phyloP scores from a whole-genome alignment of 2,113 vertebrate genomes.

The Rhizomys pruinosus region DNA sequence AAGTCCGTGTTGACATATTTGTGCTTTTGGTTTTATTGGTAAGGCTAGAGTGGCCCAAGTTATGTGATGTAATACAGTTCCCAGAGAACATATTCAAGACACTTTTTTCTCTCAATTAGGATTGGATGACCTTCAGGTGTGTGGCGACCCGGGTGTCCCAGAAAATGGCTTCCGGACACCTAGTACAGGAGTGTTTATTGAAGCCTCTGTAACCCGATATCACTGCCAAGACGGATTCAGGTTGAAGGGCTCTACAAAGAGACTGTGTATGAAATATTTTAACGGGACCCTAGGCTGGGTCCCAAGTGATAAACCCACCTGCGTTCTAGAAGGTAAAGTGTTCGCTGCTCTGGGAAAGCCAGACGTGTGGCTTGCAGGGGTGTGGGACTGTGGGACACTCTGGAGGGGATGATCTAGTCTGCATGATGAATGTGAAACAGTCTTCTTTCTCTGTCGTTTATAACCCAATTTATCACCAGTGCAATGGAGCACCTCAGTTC shows the following conservation, averaged over 20 bases:
- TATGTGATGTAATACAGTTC: accelerated
- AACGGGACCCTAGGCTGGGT: slow-evolving; percentile 91
- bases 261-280: slow-evolving; percentile 87
- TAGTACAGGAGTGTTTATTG: slow-evolving; percentile 87
- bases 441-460: slow-evolving; percentile 28
- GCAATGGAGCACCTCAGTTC: neutral
- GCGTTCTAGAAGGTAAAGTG: slow-evolving; percentile 90
- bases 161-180: slow-evolving; percentile 90
- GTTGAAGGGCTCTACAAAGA: slow-evolving; percentile 90
- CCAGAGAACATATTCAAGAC: neutral
- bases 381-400: neutral
- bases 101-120: slow-evolving; percentile 72
- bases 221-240: slow-evolving; percentile 90
- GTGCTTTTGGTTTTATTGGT: no score
- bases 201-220: slow-evolving; percentile 88
- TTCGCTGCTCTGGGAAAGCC: neutral
- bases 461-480: neutral
- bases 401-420: neutral
- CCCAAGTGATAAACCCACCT: slow-evolving; percentile 89
- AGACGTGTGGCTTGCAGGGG: neutral
- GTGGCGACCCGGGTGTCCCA: slow-evolving; percentile 88
- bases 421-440: neutral
- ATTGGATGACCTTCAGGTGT: slow-evolving; percentile 87
- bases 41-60: neutral
- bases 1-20: neutral